These are phyloP conservation scores for Subacronicta megacephala DNA, from an alignment of 2,888 invertebrate species.

Conservation along the genomic window DNA sequence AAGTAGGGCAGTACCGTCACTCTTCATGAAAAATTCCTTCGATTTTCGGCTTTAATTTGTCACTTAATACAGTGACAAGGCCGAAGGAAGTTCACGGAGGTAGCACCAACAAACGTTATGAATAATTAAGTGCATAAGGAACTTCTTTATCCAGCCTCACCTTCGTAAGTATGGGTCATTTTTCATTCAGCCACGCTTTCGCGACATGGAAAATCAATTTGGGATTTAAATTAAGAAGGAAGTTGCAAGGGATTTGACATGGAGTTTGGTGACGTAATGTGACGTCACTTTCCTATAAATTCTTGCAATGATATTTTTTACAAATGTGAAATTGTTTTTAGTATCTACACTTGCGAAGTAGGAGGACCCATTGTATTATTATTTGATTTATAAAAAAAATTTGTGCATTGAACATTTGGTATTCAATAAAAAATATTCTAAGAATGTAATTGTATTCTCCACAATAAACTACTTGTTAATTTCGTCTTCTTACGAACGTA, in stretches of 20 bases:
- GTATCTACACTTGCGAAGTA: no score
- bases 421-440: no score
- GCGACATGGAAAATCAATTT: slow-evolving; percentile 75
- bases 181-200: slow-evolving; percentile 66
- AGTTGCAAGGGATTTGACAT: slow-evolving; percentile 6
- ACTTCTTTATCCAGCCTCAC: slow-evolving; percentile 74
- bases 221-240: slow-evolving; percentile 28
- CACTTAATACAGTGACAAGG: slow-evolving; percentile 82
- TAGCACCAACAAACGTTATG: slow-evolving; percentile 83
- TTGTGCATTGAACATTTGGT: no score
- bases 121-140: slow-evolving; percentile 84
- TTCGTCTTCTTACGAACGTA: no score
- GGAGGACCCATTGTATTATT: no score
- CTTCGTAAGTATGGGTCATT: slow-evolving; percentile 70
- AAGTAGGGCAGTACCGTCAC: slow-evolving; percentile 11
- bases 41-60: slow-evolving; percentile 78
- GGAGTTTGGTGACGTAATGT: background rate
- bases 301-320: no score
- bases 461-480: no score
- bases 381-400: no score
- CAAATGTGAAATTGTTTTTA: no score
- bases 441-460: no score
- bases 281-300: background rate
- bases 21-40: slow-evolving; percentile 48
- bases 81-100: slow-evolving; percentile 71